Percentiles rank a stretch among this genome's conserved stretches.
These are phyloP conservation scores for Scortum barcoo DNA, from an alignment of 2,113 vertebrate species.

Conservation along the genomic window DNA sequence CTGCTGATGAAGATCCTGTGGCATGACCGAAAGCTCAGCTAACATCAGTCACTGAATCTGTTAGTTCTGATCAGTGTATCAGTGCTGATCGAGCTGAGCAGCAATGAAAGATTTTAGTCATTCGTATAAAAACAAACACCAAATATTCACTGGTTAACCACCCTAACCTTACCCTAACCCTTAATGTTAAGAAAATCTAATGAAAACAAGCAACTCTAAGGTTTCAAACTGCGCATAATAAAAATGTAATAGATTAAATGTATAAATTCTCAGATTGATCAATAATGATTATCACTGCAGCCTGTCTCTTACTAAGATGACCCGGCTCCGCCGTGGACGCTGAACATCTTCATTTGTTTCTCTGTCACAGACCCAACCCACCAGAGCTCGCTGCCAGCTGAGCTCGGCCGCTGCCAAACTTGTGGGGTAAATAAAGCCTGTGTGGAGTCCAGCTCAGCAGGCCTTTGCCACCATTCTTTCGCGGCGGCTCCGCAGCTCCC, in stretches of 20 bases:
- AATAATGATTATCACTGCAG: neutral
- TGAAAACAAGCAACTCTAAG: too few species aligned
- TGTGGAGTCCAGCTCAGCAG: constrained; percentile 27
- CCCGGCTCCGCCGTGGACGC: neutral
- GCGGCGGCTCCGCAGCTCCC: constrained; percentile 23
- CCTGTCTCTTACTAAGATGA: too few species aligned
- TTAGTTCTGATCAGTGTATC: neutral
- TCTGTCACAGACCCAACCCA: constrained; percentile 39
- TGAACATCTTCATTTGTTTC: constrained; percentile 31
- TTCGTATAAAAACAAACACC: too few species aligned
- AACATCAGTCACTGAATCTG: too few species aligned
- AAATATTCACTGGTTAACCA: neutral
- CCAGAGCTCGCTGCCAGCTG: constrained; percentile 40
- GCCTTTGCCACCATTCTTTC: constrained; percentile 40
- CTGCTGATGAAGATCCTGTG: neutral
- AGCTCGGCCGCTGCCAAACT: constrained; percentile 46
- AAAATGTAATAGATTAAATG: neutral
- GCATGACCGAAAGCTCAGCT: neutral
- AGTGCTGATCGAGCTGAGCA: neutral
- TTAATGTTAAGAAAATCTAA: too few species aligned
- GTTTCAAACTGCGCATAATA: neutral
- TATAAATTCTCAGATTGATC: neutral
- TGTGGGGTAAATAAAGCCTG: constrained; percentile 47
- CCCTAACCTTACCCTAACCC: too few species aligned
- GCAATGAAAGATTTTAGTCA: neutral